phyloP scores from a whole-genome alignment of 2,888 invertebrate genomes.

The Lepidochrysops patricia region DNA sequence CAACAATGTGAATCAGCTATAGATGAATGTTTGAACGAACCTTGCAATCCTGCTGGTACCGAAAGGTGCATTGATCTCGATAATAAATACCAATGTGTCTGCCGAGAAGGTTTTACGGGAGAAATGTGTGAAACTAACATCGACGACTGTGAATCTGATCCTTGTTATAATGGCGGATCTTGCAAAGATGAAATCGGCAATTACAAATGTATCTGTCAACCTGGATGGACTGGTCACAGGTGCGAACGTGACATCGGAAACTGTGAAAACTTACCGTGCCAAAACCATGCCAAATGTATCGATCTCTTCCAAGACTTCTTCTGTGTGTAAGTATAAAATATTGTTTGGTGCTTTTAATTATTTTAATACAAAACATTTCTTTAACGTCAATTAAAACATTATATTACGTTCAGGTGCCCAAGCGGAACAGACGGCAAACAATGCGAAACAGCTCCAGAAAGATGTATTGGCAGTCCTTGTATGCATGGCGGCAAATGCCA shows the following conservation, averaged over 20 bases:
- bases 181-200: constrained; percentile 90
- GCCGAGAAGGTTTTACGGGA: constrained; percentile 91
- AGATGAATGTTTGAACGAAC: constrained; percentile 93
- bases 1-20: constrained; percentile 95
- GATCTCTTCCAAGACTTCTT: constrained; percentile 93
- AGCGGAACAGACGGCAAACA: constrained; percentile 97
- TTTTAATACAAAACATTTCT: constrained; percentile 11
- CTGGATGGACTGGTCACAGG: constrained; percentile 90
- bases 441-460: constrained; percentile 96
- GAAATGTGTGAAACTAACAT: constrained; percentile 88
- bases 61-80: constrained; percentile 92
- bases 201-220: constrained; percentile 86
- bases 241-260: constrained; percentile 92
- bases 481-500: constrained; percentile 97
- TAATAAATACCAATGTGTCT: constrained; percentile 90
- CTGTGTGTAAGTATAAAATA: constrained; percentile 83
- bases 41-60: constrained; percentile 92
- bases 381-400: constrained; percentile 34
- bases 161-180: constrained; percentile 91
- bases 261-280: constrained; percentile 90
- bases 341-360: neutral
- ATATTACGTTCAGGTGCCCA: constrained; percentile 78
- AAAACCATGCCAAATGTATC: constrained; percentile 93
- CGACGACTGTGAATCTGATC: constrained; percentile 88
- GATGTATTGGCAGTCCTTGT: constrained; percentile 94